Percentiles rank a stretch among this genome's conserved stretches.
Evolutionary conservation across 2,888 invertebrate species (phyloP).

Genomic region (Neuroscelio doddi): DNA sequence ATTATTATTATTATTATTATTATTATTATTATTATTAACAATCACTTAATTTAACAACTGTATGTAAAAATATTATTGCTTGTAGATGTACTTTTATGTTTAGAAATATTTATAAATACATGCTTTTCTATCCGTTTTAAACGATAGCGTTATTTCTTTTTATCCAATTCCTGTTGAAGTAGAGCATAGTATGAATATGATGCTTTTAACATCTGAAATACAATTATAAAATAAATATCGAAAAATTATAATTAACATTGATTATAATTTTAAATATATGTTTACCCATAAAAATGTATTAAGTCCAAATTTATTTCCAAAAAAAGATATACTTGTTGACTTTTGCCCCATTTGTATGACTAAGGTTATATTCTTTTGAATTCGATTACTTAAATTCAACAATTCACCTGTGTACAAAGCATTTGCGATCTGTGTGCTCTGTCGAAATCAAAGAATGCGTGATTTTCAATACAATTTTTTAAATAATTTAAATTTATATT

Average conservation of each 20-base stretch:
- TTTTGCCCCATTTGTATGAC: constrained; percentile 12
- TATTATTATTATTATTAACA: too few relatives aligned
- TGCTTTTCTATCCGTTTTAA: too few relatives aligned
- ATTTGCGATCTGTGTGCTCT: constrained; percentile 14
- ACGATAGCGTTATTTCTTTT: too few relatives aligned
- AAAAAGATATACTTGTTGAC: background rate
- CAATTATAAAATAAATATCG: background rate
- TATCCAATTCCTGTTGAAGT: constrained; percentile 12
- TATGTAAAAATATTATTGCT: too few relatives aligned
- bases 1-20: too few relatives aligned
- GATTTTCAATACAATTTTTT: background rate
- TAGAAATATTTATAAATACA: too few relatives aligned
- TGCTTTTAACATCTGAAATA: constrained; percentile 16
- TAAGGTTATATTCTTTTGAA: constrained; percentile 7
- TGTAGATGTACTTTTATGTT: too few relatives aligned
- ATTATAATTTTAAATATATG: too few relatives aligned
- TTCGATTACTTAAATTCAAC: background rate
- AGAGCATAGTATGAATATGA: constrained; percentile 18
- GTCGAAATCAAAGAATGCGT: background rate
- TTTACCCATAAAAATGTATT: constrained; percentile 18
- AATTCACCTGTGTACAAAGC: constrained; percentile 11
- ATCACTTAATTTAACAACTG: too few relatives aligned
- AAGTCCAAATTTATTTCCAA: constrained; percentile 11
- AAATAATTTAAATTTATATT: background rate
- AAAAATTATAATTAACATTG: too few relatives aligned